Evolutionary conservation across 37 sponge, comb jelly and placozoan species (phyloP).

Genomic region (Halichondria panicea): DNA sequence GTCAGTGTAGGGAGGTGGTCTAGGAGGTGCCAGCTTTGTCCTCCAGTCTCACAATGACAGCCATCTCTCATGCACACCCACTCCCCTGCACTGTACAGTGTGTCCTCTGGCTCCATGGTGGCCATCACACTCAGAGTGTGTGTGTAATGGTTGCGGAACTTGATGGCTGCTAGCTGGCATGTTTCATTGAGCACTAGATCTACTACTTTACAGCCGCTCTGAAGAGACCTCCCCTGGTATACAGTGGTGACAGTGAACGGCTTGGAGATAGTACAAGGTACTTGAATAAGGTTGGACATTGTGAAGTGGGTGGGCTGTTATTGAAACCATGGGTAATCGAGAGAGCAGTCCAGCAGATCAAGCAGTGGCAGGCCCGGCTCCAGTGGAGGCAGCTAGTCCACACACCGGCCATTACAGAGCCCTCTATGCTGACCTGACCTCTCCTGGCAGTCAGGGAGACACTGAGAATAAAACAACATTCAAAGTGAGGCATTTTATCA

Average conservation of each 20-base stretch:
- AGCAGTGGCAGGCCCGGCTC: neutral
- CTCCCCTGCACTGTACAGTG: too few relatives aligned
- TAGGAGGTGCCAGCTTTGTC: constrained; percentile 15
- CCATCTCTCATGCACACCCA: too few relatives aligned
- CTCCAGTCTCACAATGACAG: constrained; percentile 12
- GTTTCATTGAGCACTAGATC: constrained; percentile 1
- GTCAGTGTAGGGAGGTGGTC: neutral
- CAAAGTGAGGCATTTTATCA: neutral
- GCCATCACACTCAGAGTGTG: constrained; percentile 15
- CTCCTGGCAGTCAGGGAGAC: neutral
- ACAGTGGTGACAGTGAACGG: neutral
- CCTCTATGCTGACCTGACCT: constrained; percentile 25
- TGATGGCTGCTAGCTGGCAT: neutral
- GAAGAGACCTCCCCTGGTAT: neutral
- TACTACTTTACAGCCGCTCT: constrained; percentile 25
- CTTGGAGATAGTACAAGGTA: neutral
- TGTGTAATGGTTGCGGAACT: constrained; percentile 39
- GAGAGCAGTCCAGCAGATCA: neutral
- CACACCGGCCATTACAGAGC: constrained; percentile 2
- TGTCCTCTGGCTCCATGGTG: too few relatives aligned
- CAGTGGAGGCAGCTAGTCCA: neutral
- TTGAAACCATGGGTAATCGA: neutral
- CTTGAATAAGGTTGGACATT: neutral
- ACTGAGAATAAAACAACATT: neutral
- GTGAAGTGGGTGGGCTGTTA: too few relatives aligned